Percentiles rank a stretch among this genome's conserved stretches.
Evolutionary conservation across 2,888 invertebrate genomes (phyloP).

Genomic region (Anthophora plumipes): DNA sequence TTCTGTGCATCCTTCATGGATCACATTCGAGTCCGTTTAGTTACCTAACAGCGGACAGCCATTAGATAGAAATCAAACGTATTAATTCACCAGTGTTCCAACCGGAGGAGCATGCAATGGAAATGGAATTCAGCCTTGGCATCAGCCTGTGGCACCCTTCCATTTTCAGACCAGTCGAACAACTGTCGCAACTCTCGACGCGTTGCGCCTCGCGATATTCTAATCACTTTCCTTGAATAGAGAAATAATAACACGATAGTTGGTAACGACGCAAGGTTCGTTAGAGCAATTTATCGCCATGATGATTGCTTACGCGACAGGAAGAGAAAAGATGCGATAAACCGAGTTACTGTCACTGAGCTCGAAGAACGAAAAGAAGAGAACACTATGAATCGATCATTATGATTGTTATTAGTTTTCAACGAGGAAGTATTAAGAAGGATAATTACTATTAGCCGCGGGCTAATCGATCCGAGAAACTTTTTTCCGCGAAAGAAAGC

Average conservation of each 20-base stretch:
- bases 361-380: background rate
- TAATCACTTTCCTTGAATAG: conserved; percentile 46
- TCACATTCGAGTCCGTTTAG: conserved; percentile 12
- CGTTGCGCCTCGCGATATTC: conserved; percentile 37
- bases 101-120: conserved; percentile 48
- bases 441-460: background rate
- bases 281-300: conserved; percentile 53
- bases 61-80: conserved; percentile 30
- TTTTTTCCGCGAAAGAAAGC: background rate
- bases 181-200: conserved; percentile 39
- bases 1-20: background rate
- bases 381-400: too few relatives aligned
- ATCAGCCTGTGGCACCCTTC: conserved; percentile 53
- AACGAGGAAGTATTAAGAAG: background rate
- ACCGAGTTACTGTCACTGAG: background rate
- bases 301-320: conserved; percentile 13
- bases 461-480: background rate
- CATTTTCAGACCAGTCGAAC: conserved; percentile 57
- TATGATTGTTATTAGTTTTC: background rate
- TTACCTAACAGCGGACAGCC: background rate
- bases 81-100: conserved; percentile 32
- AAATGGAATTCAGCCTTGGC: conserved; percentile 64
- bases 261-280: conserved; percentile 36
- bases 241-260: conserved; percentile 42
- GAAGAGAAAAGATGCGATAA: conserved; percentile 16